A percentile compares a stretch with the other conserved stretches of the same genome.
These are phyloP conservation scores for Poecilia wingei DNA, from an alignment of 2,797 vertebrate genomes.

Conservation along the genomic window DNA sequence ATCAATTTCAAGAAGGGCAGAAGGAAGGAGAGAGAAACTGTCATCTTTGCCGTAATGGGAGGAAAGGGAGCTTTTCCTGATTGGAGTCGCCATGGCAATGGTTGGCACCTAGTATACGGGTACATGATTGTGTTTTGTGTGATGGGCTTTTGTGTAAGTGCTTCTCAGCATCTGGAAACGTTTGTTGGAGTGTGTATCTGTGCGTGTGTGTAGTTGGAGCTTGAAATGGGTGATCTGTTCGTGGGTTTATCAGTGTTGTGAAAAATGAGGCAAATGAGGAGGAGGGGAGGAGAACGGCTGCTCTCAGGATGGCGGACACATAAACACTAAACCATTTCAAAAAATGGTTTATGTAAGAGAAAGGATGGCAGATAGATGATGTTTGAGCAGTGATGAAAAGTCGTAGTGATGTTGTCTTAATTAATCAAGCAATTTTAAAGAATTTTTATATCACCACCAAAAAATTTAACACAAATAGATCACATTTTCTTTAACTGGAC, in stretches of 20 bases:
- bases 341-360: background rate
- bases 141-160: conserved; percentile 36
- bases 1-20: conserved; percentile 49
- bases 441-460: background rate
- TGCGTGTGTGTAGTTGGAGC: conserved; percentile 24
- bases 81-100: conserved; percentile 80
- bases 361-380: background rate
- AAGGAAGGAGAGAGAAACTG: conserved; percentile 64
- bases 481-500: background rate
- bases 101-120: conserved; percentile 60
- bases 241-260: conserved; percentile 70
- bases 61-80: conserved; percentile 69
- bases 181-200: conserved; percentile 39
- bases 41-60: conserved; percentile 70
- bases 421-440: background rate
- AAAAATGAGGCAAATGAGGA: conserved; percentile 62
- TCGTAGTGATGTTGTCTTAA: background rate
- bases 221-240: conserved; percentile 53
- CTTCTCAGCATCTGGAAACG: conserved; percentile 59
- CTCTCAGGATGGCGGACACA: conserved; percentile 40
- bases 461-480: background rate
- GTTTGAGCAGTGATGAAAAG: background rate
- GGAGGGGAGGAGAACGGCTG: conserved; percentile 47
- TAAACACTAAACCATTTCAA: conserved; percentile 28
- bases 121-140: conserved; percentile 51